Evolutionary conservation across 2,888 invertebrate genomes (phyloP), one percentile per base, ranked within the genome.

Genomic region (Glyphotaelius pellucidus): DNA sequence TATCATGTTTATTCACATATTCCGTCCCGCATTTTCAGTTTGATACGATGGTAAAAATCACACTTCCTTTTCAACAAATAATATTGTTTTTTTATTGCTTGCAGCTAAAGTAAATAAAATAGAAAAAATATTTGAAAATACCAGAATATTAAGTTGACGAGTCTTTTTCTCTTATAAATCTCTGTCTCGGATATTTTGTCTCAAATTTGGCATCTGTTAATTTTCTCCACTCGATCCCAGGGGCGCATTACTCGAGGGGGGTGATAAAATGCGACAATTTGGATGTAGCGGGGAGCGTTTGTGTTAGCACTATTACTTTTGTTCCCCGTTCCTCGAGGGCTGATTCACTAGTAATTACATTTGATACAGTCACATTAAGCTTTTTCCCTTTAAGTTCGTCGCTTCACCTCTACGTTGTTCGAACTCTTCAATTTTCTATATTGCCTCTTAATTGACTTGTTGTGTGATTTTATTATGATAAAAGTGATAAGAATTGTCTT

Each of bases 321-420:
- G 80, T 87, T 79, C 80, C 87, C 79, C 81, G 12, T 67, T 42
- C 38, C 42, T 15, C 15, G 32, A 79, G 91, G 88, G 86, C 52
- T 84, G 90, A 92, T 92, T 91, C 90, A 67, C 25, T 67, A 67
- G 91, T 91, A 93, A 93, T 93, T 92, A 92, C 92, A 90, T 93
- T 90, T 52, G 92, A 90, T 91, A 91, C 91, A 25, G 84, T 85
- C 84, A 30, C 42, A 32, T 86, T 90, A n/a, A 47, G 25, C 90
- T 38, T 32, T n/a, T 67, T n/a, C 67, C n/a, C 25, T 67, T 67
- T 67, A 25, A 25, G 25, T 67, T n/a, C 67, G 25, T 67, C 67
- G 2, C 67, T 25, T 67, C 25, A 67, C 67, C 7, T 67, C 67
- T 67, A 0, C 7, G 1, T 67, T 67, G 67, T 67, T 25, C 25